A percentile compares a stretch with the other conserved stretches of the same genome.
Conservation (phyloP, 2,888 invertebrate genomes). For the Aethes cnicana region DNA sequence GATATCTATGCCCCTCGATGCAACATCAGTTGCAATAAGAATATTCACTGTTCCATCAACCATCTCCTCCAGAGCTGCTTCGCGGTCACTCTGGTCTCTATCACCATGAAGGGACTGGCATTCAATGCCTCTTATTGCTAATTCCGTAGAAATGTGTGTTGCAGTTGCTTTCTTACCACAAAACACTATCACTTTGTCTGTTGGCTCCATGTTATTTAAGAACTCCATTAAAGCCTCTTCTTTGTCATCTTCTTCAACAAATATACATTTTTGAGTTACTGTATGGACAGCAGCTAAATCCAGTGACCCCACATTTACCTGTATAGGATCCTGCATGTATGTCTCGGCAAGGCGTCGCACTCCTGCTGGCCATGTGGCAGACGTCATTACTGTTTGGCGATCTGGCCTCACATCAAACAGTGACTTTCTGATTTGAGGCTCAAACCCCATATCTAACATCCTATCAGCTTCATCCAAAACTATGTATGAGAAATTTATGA, state of each 20-base stretch:
- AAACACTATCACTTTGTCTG: conserved; percentile 95
- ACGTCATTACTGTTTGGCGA: conserved; percentile 97
- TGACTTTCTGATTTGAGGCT: conserved; percentile 92
- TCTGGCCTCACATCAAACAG: conserved; percentile 92
- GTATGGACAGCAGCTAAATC: conserved; percentile 95
- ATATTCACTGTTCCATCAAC: conserved; percentile 90
- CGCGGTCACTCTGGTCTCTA: conserved; percentile 89
- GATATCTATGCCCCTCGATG: conserved; percentile 96
- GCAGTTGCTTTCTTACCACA: conserved; percentile 93
- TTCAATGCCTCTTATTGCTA: conserved; percentile 85
- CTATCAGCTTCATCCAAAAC: conserved; percentile 96
- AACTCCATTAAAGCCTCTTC: conserved; percentile 86
- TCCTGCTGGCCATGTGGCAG: conserved; percentile 96
- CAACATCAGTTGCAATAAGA: conserved; percentile 96
- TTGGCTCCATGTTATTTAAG: conserved; percentile 84
- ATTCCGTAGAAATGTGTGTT: conserved; percentile 91
- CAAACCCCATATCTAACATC: conserved; percentile 94
- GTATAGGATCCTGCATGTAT: conserved; percentile 94
- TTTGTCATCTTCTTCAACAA: conserved; percentile 88
- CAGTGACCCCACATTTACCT: conserved; percentile 93
- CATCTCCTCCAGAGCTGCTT: conserved; percentile 92
- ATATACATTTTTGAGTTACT: conserved; percentile 90
- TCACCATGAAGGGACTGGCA: conserved; percentile 95
- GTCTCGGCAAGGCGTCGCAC: conserved; percentile 92
- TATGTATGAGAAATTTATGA: conserved; percentile 91